Evolutionary conservation across 2,113 vertebrate genomes (phyloP).

Genomic region (Clinocottus analis): DNA sequence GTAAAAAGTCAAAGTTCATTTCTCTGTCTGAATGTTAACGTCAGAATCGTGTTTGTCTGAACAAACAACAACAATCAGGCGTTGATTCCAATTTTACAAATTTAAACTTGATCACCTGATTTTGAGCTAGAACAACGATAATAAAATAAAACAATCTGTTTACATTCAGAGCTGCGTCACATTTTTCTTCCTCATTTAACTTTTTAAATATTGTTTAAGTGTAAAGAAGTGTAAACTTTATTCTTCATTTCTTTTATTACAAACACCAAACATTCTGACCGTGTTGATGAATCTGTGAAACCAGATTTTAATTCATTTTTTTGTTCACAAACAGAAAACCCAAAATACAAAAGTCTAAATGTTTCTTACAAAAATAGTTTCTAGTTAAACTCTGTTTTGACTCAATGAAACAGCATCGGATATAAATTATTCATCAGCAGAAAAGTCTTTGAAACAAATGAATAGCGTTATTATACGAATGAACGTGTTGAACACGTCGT

Average conservation of each 20-base stretch:
- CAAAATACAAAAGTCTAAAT: not conserved
- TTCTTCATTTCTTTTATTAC: not conserved
- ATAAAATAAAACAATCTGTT: too few relatives aligned
- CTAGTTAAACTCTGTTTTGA: not conserved
- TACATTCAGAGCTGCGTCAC: not conserved
- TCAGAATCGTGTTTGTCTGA: too few relatives aligned
- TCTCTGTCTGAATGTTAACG: too few relatives aligned
- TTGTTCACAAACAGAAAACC: not conserved
- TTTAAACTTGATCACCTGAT: not conserved
- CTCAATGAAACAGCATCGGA: too few relatives aligned
- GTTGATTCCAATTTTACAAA: not conserved
- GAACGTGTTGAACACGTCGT: not conserved
- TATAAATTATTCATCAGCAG: too few relatives aligned
- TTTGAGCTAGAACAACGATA: too few relatives aligned
- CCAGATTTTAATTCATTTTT: not conserved
- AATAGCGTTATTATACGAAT: too few relatives aligned
- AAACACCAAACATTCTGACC: not conserved
- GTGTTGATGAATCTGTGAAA: not conserved
- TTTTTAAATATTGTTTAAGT: not conserved
- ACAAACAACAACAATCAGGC: not conserved
- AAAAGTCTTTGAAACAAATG: too few relatives aligned
- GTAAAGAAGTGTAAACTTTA: not conserved
- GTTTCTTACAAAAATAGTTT: not conserved
- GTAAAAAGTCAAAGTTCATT: too few relatives aligned
- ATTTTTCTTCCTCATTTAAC: too few relatives aligned